A percentile compares a stretch with the other conserved stretches of the same genome.
phyloP scores from a whole-genome alignment of 2,797 vertebrate species.

The Kryptopterus vitreolus region DNA sequence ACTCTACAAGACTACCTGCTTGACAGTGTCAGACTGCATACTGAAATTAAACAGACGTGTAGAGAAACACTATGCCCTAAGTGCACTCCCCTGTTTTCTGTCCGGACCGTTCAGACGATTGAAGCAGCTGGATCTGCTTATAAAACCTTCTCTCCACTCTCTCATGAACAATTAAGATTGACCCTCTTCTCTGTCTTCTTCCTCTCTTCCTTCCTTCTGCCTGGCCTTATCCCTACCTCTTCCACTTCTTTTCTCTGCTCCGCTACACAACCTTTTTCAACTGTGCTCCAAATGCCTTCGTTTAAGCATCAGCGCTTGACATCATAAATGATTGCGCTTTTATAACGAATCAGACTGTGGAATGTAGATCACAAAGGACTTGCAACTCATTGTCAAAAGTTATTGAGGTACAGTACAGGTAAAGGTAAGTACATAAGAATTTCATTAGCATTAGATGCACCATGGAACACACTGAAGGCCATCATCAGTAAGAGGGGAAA shows the following conservation, averaged over 20 bases:
- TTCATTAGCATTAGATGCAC: neutral
- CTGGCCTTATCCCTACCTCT: neutral
- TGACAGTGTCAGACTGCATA: neutral
- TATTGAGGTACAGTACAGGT: neutral
- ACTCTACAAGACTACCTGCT: neutral
- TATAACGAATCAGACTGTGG: too few species aligned
- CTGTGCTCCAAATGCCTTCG: neutral
- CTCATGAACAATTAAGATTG: constrained; percentile 1
- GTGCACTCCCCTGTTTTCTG: neutral
- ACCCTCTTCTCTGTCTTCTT: neutral
- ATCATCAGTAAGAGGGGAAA: neutral
- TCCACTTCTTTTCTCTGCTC: neutral
- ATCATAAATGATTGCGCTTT: too few species aligned
- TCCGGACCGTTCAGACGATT: neutral
- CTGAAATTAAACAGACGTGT: neutral
- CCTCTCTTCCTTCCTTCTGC: neutral
- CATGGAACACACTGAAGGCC: neutral
- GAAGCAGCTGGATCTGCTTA: neutral
- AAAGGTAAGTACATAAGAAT: neutral
- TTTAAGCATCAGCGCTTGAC: neutral
- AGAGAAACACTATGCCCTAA: neutral
- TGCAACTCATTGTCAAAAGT: neutral
- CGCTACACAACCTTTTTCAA: neutral
- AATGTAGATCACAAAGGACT: neutral
- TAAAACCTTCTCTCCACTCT: neutral